Evolutionary conservation across 2,888 invertebrate species (phyloP), one percentile per base, ranked within the genome.

Genomic region (Selenia dentaria): DNA sequence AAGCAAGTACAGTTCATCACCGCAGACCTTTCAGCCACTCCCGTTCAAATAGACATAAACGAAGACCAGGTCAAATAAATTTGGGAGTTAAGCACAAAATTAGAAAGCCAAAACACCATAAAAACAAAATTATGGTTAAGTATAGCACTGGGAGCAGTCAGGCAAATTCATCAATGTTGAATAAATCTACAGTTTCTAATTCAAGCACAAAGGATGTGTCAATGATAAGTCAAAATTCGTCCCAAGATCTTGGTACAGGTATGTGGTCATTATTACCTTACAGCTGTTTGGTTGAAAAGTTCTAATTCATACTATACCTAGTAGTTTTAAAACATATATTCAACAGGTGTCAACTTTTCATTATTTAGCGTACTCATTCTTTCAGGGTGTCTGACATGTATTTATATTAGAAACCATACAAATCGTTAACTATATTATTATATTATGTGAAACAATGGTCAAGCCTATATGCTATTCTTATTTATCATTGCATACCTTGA

Each of bases 51-150:
- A 68, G 73, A 46, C 64, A 74, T 33, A 70, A 83, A 47, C 81
- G 84, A 14, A 80, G 77, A 35, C 88, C 87, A 6, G 93, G 93
- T 0, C 92, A 92, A 67, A 94, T 94, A n/a, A 94, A 94, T 65
- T 81, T 91, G 47, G 94, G 94, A 0, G 94, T 94, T 0, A 76
- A 84, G 44, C 94, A 94, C 63, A 92, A 89, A 49, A 93, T 94
- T 37, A 86, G 89, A 33, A 93, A 92, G 67, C 94, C 93, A 0
- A 94, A 92, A 73, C 68, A 82, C 0, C 85, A 87, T 20, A 86
- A 82, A 50, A 66, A 57, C 25, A 82, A 79, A 36, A 55, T 62
- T 3, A 33, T 66, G 0, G 55, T 48, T 0, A 47, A 48, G 24
- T 48, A 41, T 14, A 40, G 58, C 4, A 67, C 0, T 10, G 12